Base-by-base conservation (phyloP, 2,113 vertebrate genomes). In the Perca flavescens region DNA sequence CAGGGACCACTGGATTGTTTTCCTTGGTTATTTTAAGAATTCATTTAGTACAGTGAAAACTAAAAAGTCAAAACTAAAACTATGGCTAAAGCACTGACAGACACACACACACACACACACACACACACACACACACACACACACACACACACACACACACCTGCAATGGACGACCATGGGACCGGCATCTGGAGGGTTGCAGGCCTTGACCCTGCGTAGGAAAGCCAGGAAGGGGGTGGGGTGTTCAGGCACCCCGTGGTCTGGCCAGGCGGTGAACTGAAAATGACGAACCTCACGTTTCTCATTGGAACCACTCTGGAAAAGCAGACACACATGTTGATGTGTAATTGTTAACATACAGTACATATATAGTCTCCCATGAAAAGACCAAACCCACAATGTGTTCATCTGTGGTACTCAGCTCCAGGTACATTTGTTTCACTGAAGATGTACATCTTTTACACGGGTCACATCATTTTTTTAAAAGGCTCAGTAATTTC, bases 191-290 rank as follows among this genome's bases (percentile, higher is more conserved):
- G 98, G 96, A 56, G 98, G 98, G 87, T 99, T 99, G 92, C 98
- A 99, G 75, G 98, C 97, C 93, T 99, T 99, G 62, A 99, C 96
- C 87, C 98, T 92, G 68, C 98, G 92, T 46, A 99, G 93, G 91
- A 99, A 99, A 91, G 98, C 98, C 84, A 99, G 92, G 89, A 99
- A 99, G 0, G 98, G 98, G 15, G 98, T 99, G 22, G 98, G 98
- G 74, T 99, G 98, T 63, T 99, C 98, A 47, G 98, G 98, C 17
- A 99, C 98, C 3, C 98, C 98, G 0, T 99, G 98, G 86, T 99
- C 98, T 13, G 98, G 98, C 98, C 98, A 99, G 57, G 97, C 98
- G 7, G 98, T 99, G 91, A 99, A 99, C 94, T 99, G 98, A 91
- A 99, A 99, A 87, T 99, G 98, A 69, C 98, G 96, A 21, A 99